Evolutionary conservation across 2,888 invertebrate species (phyloP).

Genomic region (Hypercompe scribonia): DNA sequence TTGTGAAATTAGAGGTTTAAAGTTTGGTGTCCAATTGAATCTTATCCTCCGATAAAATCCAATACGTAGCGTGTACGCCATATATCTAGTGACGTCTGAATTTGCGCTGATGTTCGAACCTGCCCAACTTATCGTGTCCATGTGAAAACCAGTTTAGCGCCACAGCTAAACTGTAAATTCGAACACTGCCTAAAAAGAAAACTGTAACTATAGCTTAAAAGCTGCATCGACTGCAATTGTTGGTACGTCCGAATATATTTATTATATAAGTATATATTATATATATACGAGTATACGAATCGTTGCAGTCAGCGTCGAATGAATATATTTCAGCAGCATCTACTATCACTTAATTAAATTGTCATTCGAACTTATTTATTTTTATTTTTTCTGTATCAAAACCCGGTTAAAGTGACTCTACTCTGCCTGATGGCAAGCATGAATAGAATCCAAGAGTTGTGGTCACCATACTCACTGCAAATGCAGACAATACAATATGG

Average conservation of each 20-base stretch:
- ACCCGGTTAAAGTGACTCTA: no score
- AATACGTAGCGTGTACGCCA: constrained; percentile 26
- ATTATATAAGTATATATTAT: no score
- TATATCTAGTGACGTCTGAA: constrained; percentile 54
- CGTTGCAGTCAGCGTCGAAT: background rate
- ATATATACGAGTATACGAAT: no score
- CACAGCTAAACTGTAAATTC: constrained; percentile 59
- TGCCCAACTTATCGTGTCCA: constrained; percentile 39
- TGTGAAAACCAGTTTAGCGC: constrained; percentile 57
- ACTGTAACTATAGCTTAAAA: constrained; percentile 43
- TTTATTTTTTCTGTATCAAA: no score
- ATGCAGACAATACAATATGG: no score
- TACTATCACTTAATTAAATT: background rate
- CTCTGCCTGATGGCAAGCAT: no score
- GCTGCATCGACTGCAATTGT: constrained; percentile 23
- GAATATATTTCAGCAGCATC: background rate
- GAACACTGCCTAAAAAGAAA: constrained; percentile 42
- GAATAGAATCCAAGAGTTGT: no score
- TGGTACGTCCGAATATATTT: background rate
- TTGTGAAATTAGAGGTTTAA: background rate
- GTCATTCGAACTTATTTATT: no score
- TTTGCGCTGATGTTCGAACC: constrained; percentile 64
- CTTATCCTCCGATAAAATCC: constrained; percentile 25
- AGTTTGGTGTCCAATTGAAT: background rate
- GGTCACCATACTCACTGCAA: no score